Percentiles rank a stretch among this genome's conserved stretches.
phyloP scores from a whole-genome alignment of 1,140 invertebrate genomes.

The Drusus annulatus region DNA sequence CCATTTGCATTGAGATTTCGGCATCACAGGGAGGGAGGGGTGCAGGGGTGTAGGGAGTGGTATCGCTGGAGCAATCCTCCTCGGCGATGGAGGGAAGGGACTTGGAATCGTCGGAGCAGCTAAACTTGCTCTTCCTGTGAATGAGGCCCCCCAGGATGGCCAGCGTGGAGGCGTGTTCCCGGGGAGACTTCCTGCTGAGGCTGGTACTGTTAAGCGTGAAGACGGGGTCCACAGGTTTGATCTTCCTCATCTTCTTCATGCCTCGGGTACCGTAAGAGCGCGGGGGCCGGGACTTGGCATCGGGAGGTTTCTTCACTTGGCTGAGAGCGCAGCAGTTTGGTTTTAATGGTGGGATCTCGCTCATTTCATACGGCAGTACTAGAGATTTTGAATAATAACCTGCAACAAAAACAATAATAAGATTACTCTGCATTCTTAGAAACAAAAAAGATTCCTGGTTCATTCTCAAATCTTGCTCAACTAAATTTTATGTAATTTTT shows the following conservation, averaged over 20 bases:
- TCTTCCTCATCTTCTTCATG: conserved; percentile 63
- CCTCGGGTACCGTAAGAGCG: conserved; percentile 67
- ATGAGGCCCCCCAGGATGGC: conserved; percentile 82
- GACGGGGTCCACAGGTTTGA: conserved; percentile 29
- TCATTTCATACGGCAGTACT: conserved; percentile 85
- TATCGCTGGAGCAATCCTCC: conserved; percentile 67
- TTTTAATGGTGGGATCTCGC: conserved; percentile 73
- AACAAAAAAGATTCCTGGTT: no score
- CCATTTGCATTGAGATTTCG: conserved; percentile 66
- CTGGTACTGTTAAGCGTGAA: conserved; percentile 48
- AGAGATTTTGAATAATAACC: conserved; percentile 73
- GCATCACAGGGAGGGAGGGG: conserved; percentile 53
- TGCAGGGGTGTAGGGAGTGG: conserved; percentile 62
- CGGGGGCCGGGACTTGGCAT: conserved; percentile 63
- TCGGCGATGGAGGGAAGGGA: conserved; percentile 63
- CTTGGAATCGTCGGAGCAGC: conserved; percentile 67
- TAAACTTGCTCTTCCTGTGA: conserved; percentile 66
- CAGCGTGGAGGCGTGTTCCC: conserved; percentile 87
- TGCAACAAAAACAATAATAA: conserved; percentile 62
- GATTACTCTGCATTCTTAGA: no score
- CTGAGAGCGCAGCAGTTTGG: conserved; percentile 71
- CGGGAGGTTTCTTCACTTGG: conserved; percentile 63
- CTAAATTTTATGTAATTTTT: no score
- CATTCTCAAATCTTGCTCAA: no score
- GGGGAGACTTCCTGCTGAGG: conserved; percentile 85